These are phyloP conservation scores for Thalassarche chlororhynchos DNA, from an alignment of 2,113 vertebrate species.

Conservation along the genomic window DNA sequence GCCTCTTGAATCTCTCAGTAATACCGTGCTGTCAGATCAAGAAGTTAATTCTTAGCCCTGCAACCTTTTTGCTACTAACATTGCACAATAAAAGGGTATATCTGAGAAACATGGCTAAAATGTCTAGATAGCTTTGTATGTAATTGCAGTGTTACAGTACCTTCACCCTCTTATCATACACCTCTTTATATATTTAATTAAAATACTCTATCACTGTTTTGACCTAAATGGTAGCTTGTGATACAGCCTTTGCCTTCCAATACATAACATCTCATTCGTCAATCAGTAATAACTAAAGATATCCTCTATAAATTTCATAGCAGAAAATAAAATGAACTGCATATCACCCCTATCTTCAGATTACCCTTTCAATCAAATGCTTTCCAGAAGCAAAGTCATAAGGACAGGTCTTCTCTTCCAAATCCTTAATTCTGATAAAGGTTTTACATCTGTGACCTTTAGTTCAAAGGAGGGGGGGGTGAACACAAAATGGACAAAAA, in stretches of 20 bases:
- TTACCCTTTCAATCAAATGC: neutral
- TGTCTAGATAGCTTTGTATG: neutral
- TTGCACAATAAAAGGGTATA: neutral
- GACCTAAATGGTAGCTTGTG: neutral
- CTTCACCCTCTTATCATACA: neutral
- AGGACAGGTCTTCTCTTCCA: neutral
- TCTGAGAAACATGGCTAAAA: neutral
- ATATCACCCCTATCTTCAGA: neutral
- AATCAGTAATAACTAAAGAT: neutral
- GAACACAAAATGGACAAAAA: neutral
- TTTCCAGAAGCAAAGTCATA: neutral
- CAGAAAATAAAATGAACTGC: neutral
- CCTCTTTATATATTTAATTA: slow-evolving; percentile 39
- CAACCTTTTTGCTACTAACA: neutral
- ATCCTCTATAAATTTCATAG: neutral
- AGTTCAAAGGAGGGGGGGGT: neutral
- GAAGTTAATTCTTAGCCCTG: slow-evolving; percentile 48
- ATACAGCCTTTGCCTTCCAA: neutral
- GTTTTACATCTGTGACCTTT: neutral
- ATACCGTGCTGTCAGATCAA: slow-evolving; percentile 9
- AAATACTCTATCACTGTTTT: slow-evolving; percentile 20
- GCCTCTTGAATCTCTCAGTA: slow-evolving; percentile 27
- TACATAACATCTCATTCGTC: slow-evolving; percentile 17
- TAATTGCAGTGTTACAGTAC: neutral
- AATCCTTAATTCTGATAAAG: neutral